phyloP scores from a whole-genome alignment of 2,797 vertebrate species.

The Arnoldichthys spilopterus region DNA sequence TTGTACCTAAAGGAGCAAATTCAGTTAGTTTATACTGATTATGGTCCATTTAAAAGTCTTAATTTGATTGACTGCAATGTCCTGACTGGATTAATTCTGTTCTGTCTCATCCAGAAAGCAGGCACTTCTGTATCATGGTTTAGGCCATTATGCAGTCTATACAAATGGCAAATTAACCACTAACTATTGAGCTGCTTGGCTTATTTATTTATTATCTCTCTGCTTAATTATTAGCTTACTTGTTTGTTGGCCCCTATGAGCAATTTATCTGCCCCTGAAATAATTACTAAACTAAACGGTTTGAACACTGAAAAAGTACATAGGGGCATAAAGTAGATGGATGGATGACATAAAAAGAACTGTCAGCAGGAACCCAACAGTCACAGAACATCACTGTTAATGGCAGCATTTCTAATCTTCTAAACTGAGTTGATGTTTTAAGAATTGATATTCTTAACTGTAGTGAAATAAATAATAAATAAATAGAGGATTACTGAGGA shows the following conservation, averaged over 20 bases:
- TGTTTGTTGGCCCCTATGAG: too few relatives aligned
- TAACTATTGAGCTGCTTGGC: background rate
- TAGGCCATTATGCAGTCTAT: background rate
- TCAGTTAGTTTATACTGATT: constrained; percentile 38
- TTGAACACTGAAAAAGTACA: background rate
- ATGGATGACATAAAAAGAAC: background rate
- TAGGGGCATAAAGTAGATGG: too few relatives aligned
- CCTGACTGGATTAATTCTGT: constrained; percentile 43
- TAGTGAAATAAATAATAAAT: background rate
- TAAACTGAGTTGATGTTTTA: too few relatives aligned
- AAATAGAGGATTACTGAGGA: too few relatives aligned
- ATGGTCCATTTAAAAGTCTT: constrained; percentile 63
- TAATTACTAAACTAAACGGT: too few relatives aligned
- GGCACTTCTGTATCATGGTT: background rate
- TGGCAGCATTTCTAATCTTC: too few relatives aligned
- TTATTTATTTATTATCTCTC: constrained; percentile 6
- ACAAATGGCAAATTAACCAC: background rate
- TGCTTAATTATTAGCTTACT: too few relatives aligned
- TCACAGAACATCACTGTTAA: too few relatives aligned
- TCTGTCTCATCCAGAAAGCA: constrained; percentile 38
- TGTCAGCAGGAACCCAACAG: too few relatives aligned
- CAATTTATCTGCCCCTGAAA: background rate
- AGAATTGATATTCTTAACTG: background rate
- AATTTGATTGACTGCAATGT: constrained; percentile 67
- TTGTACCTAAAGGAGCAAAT: constrained; percentile 58